Evolutionary conservation across 2,797 vertebrate species (phyloP).

Genomic region (Cuniculus paca): DNA sequence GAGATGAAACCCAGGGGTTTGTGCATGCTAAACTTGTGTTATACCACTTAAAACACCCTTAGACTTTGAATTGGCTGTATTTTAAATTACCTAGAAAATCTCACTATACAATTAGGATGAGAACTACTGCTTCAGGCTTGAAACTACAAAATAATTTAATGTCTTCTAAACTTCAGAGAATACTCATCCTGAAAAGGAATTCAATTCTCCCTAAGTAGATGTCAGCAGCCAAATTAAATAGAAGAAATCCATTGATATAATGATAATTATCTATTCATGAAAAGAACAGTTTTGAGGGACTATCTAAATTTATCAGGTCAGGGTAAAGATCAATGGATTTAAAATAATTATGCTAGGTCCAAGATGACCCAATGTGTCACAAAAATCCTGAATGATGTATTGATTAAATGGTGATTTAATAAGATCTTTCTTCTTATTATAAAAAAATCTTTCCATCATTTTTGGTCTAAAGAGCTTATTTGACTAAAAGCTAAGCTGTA

Average conservation of each 20-base stretch:
- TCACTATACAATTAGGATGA: neutral
- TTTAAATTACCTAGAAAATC: neutral
- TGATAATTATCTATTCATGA: slow-evolving; percentile 27
- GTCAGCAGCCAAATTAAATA: slow-evolving; percentile 39
- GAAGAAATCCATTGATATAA: slow-evolving; percentile 17
- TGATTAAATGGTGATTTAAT: slow-evolving; percentile 38
- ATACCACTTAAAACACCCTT: neutral
- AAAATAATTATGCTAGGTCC: slow-evolving; percentile 44
- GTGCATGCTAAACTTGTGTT: neutral
- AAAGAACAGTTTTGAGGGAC: neutral
- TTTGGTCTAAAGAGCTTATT: neutral
- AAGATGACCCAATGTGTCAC: slow-evolving; percentile 12
- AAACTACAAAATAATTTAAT: slow-evolving; percentile 25
- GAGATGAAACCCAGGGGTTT: fast-evolving
- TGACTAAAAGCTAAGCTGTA: neutral
- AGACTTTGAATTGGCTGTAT: neutral
- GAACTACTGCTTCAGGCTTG: neutral
- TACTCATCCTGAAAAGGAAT: neutral
- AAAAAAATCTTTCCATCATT: neutral
- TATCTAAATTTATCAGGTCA: neutral
- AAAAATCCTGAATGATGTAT: neutral
- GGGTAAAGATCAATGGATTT: slow-evolving; percentile 43
- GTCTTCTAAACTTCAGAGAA: slow-evolving; percentile 29
- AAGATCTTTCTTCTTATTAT: neutral
- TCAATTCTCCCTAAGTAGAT: neutral